A percentile compares a stretch with the other conserved stretches of the same genome.
Conservation (phyloP, 1,140 invertebrate species). For the Amyelois transitella region DNA sequence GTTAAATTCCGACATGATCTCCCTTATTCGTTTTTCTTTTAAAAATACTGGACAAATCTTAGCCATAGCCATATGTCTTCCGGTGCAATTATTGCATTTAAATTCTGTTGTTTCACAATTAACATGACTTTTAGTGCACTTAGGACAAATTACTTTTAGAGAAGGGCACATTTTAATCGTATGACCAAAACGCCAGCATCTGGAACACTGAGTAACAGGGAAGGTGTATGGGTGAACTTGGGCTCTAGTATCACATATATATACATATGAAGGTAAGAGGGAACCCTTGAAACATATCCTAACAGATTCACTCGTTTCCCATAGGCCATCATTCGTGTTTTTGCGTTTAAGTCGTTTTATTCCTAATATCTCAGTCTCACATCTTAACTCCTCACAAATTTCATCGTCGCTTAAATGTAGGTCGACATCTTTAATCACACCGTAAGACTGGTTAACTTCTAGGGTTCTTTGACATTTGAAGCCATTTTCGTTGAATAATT, state of each 20-base stretch:
- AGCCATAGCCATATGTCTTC: slow-evolving; percentile 15
- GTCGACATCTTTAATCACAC: slow-evolving; percentile 9
- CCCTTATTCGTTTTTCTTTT: slow-evolving; percentile 21
- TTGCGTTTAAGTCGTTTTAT: slow-evolving; percentile 2
- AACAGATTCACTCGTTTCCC: slow-evolving; percentile 4
- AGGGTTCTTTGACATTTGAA: slow-evolving; percentile 1
- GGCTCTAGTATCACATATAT: background rate
- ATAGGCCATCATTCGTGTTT: background rate
- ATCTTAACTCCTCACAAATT: background rate
- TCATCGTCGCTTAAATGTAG: slow-evolving; percentile 6
- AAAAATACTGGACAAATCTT: slow-evolving; percentile 20
- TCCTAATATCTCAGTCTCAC: background rate
- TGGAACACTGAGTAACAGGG: slow-evolving; percentile 12
- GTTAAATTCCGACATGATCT: slow-evolving; percentile 17
- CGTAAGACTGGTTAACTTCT: slow-evolving; percentile 4
- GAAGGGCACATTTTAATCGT: slow-evolving; percentile 7
- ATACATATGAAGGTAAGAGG: slow-evolving; percentile 2
- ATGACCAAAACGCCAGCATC: slow-evolving; percentile 21
- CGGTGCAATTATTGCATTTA: slow-evolving; percentile 23
- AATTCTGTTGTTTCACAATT: slow-evolving; percentile 23
- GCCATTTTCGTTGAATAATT: slow-evolving; percentile 4
- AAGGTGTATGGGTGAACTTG: slow-evolving; percentile 9
- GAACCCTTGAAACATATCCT: slow-evolving; percentile 7
- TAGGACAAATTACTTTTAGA: slow-evolving; percentile 23
- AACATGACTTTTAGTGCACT: slow-evolving; percentile 20